Evolutionary conservation across 1,140 invertebrate species (phyloP).

Genomic region (Palaemon carinicauda): DNA sequence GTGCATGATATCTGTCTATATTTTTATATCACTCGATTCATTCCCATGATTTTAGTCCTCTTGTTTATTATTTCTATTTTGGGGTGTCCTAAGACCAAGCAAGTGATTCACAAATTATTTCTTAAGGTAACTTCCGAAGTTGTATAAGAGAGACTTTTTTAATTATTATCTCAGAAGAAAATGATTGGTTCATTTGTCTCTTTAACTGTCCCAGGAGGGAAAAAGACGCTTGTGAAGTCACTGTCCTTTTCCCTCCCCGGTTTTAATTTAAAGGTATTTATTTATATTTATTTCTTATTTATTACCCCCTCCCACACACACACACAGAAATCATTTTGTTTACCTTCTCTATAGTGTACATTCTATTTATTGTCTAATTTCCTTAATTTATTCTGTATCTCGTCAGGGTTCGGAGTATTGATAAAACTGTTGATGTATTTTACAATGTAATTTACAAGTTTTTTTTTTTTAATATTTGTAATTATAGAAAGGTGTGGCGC

Average conservation of each 20-base stretch:
- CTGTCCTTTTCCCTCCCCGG: background rate
- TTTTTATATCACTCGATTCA: too few relatives aligned
- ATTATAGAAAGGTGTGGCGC: conserved; percentile 28
- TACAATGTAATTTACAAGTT: conserved; percentile 10
- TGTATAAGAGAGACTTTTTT: too few relatives aligned
- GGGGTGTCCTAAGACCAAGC: too few relatives aligned
- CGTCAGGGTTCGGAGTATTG: conserved; percentile 43
- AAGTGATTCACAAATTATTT: too few relatives aligned
- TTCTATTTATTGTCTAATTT: conserved; percentile 2
- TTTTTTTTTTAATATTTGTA: conserved; percentile 24
- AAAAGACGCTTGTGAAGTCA: background rate
- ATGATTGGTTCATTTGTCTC: background rate
- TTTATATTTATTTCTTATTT: conserved; percentile 2
- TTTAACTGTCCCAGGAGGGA: background rate
- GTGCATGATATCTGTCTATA: too few relatives aligned
- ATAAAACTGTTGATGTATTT: conserved; percentile 31
- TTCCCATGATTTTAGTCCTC: too few relatives aligned
- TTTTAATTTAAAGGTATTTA: background rate
- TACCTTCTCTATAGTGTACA: background rate
- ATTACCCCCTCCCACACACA: background rate
- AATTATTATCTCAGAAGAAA: too few relatives aligned
- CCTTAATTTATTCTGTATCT: conserved; percentile 28
- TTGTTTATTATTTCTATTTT: too few relatives aligned
- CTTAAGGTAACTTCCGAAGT: too few relatives aligned
- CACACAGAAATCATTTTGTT: background rate